These are phyloP conservation scores for Numida meleagris DNA, from an alignment of 2,113 vertebrate species.

Conservation along the genomic window DNA sequence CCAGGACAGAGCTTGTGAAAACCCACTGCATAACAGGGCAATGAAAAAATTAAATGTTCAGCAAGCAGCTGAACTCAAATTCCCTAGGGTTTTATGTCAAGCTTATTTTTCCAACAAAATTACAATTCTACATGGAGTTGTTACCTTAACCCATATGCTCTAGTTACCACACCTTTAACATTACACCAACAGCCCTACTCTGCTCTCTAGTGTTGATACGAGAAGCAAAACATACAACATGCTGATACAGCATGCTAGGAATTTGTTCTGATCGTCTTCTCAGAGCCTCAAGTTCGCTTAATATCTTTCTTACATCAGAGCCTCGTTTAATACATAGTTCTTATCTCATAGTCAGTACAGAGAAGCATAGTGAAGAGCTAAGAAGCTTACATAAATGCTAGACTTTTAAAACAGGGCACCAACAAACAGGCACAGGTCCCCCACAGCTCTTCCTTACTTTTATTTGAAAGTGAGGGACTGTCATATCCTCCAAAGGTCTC, in stretches of 20 bases:
- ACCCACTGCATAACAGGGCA: neutral
- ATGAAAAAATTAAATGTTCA: neutral
- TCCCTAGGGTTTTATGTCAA: neutral
- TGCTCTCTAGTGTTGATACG: conserved; percentile 35
- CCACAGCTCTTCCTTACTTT: conserved; percentile 76
- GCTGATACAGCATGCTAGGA: neutral
- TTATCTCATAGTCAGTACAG: neutral
- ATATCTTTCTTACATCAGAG: neutral
- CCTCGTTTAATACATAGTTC: neutral
- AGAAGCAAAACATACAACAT: neutral
- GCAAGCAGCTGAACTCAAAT: neutral
- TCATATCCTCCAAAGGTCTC: conserved; percentile 91
- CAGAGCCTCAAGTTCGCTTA: neutral
- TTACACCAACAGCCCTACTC: neutral
- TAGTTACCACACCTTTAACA: neutral
- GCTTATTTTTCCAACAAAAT: neutral
- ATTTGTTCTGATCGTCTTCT: neutral
- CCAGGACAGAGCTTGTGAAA: neutral
- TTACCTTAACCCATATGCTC: too few species aligned
- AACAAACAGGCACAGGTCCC: neutral
- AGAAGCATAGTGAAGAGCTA: neutral
- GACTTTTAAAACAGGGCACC: neutral
- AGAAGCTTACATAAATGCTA: neutral
- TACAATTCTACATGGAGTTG: neutral
- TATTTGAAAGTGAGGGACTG: conserved; percentile 72